These are phyloP conservation scores for Machimus atricapillus DNA, from an alignment of 2,888 invertebrate genomes.

Conservation along the genomic window DNA sequence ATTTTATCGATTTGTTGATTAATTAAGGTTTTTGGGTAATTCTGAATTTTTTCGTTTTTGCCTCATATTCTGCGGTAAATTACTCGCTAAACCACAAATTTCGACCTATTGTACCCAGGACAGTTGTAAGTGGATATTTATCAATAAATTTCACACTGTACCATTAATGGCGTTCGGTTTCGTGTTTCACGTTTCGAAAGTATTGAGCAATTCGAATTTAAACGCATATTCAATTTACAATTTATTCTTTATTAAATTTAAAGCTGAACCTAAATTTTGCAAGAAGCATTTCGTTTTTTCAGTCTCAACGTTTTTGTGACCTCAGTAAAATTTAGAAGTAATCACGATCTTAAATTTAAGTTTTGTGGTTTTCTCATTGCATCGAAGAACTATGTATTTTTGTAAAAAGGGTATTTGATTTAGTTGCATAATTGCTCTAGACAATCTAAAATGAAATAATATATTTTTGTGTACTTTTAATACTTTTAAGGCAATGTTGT, in stretches of 20 bases:
- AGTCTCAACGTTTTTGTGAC: neutral
- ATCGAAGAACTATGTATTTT: neutral
- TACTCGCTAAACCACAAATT: neutral
- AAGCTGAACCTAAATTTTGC: neutral
- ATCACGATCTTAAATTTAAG: neutral
- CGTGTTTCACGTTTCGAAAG: neutral
- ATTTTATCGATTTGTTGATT: slow-evolving; percentile 7
- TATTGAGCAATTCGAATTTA: neutral
- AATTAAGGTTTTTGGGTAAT: neutral
- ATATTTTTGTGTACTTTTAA: too few species aligned
- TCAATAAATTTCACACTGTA: neutral
- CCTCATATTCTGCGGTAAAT: neutral
- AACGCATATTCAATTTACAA: neutral
- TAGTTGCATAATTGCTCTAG: too few species aligned
- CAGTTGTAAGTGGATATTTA: neutral
- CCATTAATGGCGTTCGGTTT: neutral
- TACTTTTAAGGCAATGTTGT: too few species aligned
- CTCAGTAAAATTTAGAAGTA: neutral
- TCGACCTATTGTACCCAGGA: neutral
- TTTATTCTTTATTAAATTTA: neutral
- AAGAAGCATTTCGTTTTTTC: neutral
- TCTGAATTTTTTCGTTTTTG: neutral
- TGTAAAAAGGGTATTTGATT: too few species aligned
- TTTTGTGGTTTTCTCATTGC: neutral
- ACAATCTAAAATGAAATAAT: too few species aligned